These are phyloP conservation scores for Plectropomus leopardus DNA, from an alignment of 2,113 vertebrate genomes.

Conservation along the genomic window DNA sequence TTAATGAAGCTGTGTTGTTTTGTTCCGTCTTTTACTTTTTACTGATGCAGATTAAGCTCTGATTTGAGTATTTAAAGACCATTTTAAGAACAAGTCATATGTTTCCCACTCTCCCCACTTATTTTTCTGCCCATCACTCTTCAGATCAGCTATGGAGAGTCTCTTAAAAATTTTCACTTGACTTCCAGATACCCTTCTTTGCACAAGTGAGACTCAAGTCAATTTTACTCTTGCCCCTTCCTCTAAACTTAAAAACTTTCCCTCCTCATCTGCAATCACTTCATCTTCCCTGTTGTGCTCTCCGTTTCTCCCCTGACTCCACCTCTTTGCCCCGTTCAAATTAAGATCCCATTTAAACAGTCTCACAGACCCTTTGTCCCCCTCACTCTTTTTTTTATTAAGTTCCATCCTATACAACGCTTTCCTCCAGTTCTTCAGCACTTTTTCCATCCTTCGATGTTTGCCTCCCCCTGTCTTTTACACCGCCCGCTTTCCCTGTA, in stretches of 20 bases:
- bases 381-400: constrained; percentile 25
- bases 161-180: constrained; percentile 41
- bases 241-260: constrained; percentile 33
- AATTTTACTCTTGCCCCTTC: constrained; percentile 6
- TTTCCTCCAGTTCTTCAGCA: constrained; percentile 89
- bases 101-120: constrained; percentile 20
- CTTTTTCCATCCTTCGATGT: constrained; percentile 60
- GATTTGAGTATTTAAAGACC: constrained; percentile 38
- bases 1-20: constrained; percentile 6
- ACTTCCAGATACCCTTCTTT: constrained; percentile 33
- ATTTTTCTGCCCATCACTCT: constrained; percentile 18
- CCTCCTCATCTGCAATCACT: constrained; percentile 28
- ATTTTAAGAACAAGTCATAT: constrained; percentile 12
- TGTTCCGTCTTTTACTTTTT: constrained; percentile 23
- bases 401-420: constrained; percentile 85
- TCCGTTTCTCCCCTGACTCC: constrained; percentile 18
- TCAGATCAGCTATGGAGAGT: constrained; percentile 21
- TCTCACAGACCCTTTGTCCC: constrained; percentile 38
- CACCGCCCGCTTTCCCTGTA: constrained; percentile 19
- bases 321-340: constrained; percentile 38
- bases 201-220: constrained; percentile 39
- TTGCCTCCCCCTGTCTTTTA: constrained; percentile 60
- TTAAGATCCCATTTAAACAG: constrained; percentile 30
- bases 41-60: neutral
- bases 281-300: constrained; percentile 25